Evolutionary conservation across 2,888 invertebrate genomes (phyloP), one percentile per base, ranked within the genome.

Genomic region (Alloscopus bannaensis): DNA sequence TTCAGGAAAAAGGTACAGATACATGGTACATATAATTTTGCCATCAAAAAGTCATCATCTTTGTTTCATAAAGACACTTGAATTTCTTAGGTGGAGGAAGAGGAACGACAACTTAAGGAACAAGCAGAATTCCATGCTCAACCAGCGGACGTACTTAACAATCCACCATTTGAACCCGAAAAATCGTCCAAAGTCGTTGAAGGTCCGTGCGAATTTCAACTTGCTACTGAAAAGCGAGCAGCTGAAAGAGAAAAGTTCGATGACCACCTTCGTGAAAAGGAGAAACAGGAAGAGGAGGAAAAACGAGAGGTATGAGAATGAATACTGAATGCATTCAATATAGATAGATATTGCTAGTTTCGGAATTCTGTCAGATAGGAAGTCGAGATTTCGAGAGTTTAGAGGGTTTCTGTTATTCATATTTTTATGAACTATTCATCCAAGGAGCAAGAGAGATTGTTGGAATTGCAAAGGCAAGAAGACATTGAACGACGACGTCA

Each of bases 171-270:
- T 86, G 90, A 91, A 69, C 93, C 93, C 2, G 88, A 90, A 28
- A 89, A 90, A 70, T 88, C 89, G 20, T 88, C 89, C 22, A 88
- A 88, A 36, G 89, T 90, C 1, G 81, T 90, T 4, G 87, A 87
- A 86, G 88, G 88, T 68, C 86, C 88, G 2, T 88, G 88, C 13
- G 91, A 91, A 36, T 91, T 93, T 88, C 88, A 90, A 3, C 87
- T 94, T n/a, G 91, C 91, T 64, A 92, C 93, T 1, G 92, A 92
- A 75, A 90, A 90, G 80, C 88, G 94, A 72, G 92, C 92, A 0
- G 90, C 88, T 13, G 91, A 93, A 78, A 88, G 93, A 36, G 90
- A 90, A 57, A 90, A 89, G 47, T 93, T 91, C 88, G 92, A 93
- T 0, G 89, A 90, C 36, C 88, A 88, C 50, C 83, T 91, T 1